These are phyloP conservation scores for Microtus richardsoni DNA, from an alignment of 2,113 vertebrate species.

Conservation along the genomic window DNA sequence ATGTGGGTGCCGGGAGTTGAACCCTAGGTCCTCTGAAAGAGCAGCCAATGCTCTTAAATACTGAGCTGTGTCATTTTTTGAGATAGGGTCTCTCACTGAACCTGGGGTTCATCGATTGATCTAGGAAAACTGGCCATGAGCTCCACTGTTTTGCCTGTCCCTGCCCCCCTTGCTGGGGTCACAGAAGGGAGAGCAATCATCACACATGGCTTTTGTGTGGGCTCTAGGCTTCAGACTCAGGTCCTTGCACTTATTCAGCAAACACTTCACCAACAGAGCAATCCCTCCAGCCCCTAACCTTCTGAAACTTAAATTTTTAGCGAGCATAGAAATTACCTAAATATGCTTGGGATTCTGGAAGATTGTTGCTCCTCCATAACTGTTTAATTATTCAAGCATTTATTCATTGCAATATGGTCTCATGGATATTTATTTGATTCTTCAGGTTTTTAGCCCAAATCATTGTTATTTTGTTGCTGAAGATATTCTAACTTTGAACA, in stretches of 20 bases:
- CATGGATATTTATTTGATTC: constrained; percentile 16
- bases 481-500: background rate
- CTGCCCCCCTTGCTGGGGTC: background rate
- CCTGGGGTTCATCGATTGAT: background rate
- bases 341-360: background rate
- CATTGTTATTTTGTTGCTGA: background rate
- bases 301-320: background rate
- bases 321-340: background rate
- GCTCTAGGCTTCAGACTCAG: background rate
- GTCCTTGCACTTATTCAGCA: background rate
- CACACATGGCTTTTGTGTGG: background rate
- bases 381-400: background rate
- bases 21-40: background rate
- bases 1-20: background rate
- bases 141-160: background rate
- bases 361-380: background rate
- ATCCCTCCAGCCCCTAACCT: background rate
- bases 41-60: background rate
- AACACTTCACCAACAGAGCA: background rate
- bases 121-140: background rate
- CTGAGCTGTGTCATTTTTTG: background rate
- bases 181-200: background rate
- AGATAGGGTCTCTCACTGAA: background rate
- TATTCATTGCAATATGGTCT: constrained; percentile 9
- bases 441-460: background rate